Percentiles rank a stretch among this genome's conserved stretches.
phyloP scores from a whole-genome alignment of 2,888 invertebrate genomes.

The Polia nebulosa region DNA sequence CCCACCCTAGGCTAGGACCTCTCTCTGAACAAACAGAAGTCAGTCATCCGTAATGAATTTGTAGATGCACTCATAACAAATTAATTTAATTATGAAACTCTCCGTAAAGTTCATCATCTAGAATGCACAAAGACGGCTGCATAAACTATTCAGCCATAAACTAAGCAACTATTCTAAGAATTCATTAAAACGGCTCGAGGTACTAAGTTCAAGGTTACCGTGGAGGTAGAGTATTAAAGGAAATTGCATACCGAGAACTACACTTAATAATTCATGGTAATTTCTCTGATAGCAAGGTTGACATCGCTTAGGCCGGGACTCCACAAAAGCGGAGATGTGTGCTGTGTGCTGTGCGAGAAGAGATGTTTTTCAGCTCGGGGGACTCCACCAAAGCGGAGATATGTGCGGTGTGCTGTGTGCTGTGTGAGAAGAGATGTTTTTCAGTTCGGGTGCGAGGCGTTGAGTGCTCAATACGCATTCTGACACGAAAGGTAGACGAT shows the following conservation, averaged over 20 bases:
- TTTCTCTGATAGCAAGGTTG: slow-evolving; percentile 9
- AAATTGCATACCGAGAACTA: slow-evolving; percentile 32
- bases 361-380: no score
- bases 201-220: slow-evolving; percentile 22
- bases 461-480: no score
- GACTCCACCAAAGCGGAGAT: no score
- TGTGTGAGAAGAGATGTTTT: no score
- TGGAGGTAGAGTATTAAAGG: slow-evolving; percentile 1
- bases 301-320: no score
- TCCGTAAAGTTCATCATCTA: not conserved
- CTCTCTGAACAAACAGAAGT: not conserved
- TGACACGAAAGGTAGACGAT: no score
- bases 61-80: not conserved
- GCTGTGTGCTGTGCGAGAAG: no score
- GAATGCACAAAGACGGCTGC: slow-evolving; percentile 29
- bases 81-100: slow-evolving; percentile 19
- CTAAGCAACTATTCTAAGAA: slow-evolving; percentile 23
- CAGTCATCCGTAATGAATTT: slow-evolving; percentile 1
- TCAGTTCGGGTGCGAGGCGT: no score
- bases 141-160: slow-evolving; percentile 23
- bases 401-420: no score
- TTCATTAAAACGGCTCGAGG: slow-evolving; percentile 2
- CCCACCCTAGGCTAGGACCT: not conserved
- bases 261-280: slow-evolving; percentile 23
- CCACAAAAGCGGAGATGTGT: no score